Conservation (phyloP, 2,888 invertebrate species). For the Incurvaria masculella region DNA sequence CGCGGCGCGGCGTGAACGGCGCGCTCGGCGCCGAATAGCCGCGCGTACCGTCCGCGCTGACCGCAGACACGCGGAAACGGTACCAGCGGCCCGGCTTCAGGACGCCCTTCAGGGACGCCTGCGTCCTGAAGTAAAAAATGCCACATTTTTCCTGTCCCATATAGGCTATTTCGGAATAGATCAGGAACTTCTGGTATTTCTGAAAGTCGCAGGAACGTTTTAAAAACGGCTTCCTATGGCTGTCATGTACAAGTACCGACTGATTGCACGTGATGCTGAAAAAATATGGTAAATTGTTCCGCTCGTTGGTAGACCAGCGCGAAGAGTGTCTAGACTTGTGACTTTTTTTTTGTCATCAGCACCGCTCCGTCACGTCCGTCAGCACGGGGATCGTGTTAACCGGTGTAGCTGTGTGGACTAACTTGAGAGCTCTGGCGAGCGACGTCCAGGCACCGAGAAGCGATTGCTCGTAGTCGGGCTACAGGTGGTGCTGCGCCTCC, state of each 20-base stretch:
- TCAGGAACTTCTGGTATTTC: too few relatives aligned
- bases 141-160: too few relatives aligned
- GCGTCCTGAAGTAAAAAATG: slow-evolving; percentile 42
- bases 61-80: slow-evolving; percentile 73
- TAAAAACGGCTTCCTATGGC: too few relatives aligned
- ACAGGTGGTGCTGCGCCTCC: slow-evolving; percentile 69
- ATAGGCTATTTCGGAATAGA: too few relatives aligned
- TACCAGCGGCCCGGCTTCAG: slow-evolving; percentile 73
- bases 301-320: too few relatives aligned
- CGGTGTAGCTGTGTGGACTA: too few relatives aligned
- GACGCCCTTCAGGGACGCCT: slow-evolving; percentile 50
- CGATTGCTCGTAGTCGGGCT: slow-evolving; percentile 61
- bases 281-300: too few relatives aligned
- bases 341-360: too few relatives aligned
- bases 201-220: too few relatives aligned
- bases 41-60: slow-evolving; percentile 67
- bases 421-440: slow-evolving; percentile 52
- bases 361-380: slow-evolving; percentile 55
- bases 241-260: too few relatives aligned
- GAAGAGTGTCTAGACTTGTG: too few relatives aligned
- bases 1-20: slow-evolving; percentile 56
- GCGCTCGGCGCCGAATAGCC: slow-evolving; percentile 65
- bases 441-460: slow-evolving; percentile 64
- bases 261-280: too few relatives aligned
- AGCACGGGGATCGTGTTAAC: slow-evolving; percentile 61